Evolutionary conservation across 2,888 invertebrate species (phyloP).

Genomic region (Automeris io): DNA sequence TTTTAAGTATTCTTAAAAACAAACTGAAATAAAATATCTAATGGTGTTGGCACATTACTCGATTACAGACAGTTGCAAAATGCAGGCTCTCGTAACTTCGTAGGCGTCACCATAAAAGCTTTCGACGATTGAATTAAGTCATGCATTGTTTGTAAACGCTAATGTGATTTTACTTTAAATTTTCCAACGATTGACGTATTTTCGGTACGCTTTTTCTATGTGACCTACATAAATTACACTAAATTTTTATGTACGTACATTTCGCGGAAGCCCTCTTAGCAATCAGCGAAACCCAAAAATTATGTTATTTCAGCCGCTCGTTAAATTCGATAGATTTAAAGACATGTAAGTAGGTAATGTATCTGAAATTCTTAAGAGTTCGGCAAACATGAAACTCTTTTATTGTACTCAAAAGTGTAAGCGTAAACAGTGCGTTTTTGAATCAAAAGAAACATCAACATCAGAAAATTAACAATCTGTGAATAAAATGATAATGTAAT

Average conservation of each 20-base stretch:
- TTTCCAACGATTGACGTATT: slow-evolving; percentile 1
- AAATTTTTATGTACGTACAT: neutral
- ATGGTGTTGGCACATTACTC: slow-evolving; percentile 9
- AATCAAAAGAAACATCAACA: neutral
- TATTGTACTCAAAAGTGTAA: neutral
- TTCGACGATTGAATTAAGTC: slow-evolving; percentile 9
- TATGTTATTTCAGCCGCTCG: slow-evolving; percentile 6
- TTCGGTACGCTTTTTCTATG: too few species aligned
- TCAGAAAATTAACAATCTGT: neutral
- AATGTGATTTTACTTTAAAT: neutral
- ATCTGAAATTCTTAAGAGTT: slow-evolving; percentile 4
- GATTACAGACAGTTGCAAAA: slow-evolving; percentile 10
- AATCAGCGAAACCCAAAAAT: neutral
- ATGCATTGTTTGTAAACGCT: slow-evolving; percentile 6
- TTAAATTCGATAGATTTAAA: neutral
- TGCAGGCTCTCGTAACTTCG: slow-evolving; percentile 6
- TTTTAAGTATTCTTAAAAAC: neutral
- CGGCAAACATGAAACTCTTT: slow-evolving; percentile 4
- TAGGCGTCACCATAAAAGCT: slow-evolving; percentile 9
- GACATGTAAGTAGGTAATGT: neutral
- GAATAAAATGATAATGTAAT: neutral
- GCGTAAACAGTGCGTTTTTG: neutral
- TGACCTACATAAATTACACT: slow-evolving; percentile 7
- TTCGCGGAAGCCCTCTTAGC: slow-evolving; percentile 2
- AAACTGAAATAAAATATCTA: slow-evolving; percentile 4